These are phyloP conservation scores for Corythucha ciliata DNA, from an alignment of 2,888 invertebrate genomes.

Conservation along the genomic window DNA sequence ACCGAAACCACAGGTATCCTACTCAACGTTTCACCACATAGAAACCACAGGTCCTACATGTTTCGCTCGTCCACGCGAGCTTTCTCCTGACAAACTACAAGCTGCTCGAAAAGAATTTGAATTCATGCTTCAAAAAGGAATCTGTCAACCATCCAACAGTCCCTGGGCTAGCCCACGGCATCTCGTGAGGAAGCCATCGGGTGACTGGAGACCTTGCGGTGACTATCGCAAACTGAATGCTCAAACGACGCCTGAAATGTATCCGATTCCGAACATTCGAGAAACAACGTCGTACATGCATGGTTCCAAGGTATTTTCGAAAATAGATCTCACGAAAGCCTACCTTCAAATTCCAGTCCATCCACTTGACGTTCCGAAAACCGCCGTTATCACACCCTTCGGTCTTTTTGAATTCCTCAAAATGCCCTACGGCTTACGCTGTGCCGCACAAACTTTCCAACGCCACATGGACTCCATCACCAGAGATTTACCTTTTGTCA, in stretches of 20 bases:
- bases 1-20: slow-evolving; percentile 37
- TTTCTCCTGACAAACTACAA: slow-evolving; percentile 36
- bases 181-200: slow-evolving; percentile 35
- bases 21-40: slow-evolving; percentile 37
- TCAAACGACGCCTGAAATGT: slow-evolving; percentile 33
- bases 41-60: slow-evolving; percentile 38
- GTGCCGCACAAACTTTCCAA: slow-evolving; percentile 19
- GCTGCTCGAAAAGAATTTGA: slow-evolving; percentile 37
- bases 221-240: slow-evolving; percentile 40
- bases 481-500: neutral
- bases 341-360: slow-evolving; percentile 36
- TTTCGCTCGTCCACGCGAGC: slow-evolving; percentile 34
- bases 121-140: slow-evolving; percentile 36
- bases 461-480: slow-evolving; percentile 11
- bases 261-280: slow-evolving; percentile 36
- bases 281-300: slow-evolving; percentile 34
- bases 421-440: slow-evolving; percentile 17
- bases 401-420: slow-evolving; percentile 13
- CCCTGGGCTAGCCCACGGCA: slow-evolving; percentile 39
- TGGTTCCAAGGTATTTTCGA: slow-evolving; percentile 36
- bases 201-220: slow-evolving; percentile 39
- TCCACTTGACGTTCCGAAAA: slow-evolving; percentile 33
- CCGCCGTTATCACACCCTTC: slow-evolving; percentile 33
- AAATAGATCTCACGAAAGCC: slow-evolving; percentile 38
- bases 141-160: slow-evolving; percentile 36